Conservation (phyloP, 2,888 invertebrate genomes). For the Osedax frankpressi region DNA sequence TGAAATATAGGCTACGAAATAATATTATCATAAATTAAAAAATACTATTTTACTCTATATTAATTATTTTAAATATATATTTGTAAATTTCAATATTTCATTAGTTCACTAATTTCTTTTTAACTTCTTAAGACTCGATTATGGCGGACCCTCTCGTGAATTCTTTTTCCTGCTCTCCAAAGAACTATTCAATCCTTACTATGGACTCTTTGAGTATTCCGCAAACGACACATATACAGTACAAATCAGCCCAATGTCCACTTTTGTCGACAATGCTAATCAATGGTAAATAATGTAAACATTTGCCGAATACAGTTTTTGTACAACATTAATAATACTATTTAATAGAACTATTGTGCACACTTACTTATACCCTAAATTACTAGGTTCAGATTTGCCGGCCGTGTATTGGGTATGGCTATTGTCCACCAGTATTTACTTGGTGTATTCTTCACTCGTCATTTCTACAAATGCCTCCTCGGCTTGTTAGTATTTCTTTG, state of each 20-base stretch:
- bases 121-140: slow-evolving; percentile 60
- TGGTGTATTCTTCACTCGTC: slow-evolving; percentile 91
- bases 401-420: slow-evolving; percentile 80
- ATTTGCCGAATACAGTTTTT: no score
- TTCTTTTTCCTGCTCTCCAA: slow-evolving; percentile 94
- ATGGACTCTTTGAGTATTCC: slow-evolving; percentile 92
- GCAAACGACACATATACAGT: slow-evolving; percentile 95
- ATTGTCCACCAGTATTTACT: slow-evolving; percentile 90
- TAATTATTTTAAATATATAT: no score
- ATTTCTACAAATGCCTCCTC: slow-evolving; percentile 85
- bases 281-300: slow-evolving; percentile 65
- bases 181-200: slow-evolving; percentile 93
- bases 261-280: slow-evolving; percentile 88
- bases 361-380: background rate
- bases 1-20: no score
- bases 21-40: no score
- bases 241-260: slow-evolving; percentile 67
- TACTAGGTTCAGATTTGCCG: slow-evolving; percentile 77
- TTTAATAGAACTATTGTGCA: no score
- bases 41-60: no score
- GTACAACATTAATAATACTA: background rate
- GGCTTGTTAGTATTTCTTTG: slow-evolving; percentile 53
- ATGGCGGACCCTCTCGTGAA: slow-evolving; percentile 91
- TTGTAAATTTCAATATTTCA: no score
- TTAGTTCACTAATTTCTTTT: no score